Conservation (phyloP, 2,797 vertebrate genomes). For the Thripadectes ignobilis region DNA sequence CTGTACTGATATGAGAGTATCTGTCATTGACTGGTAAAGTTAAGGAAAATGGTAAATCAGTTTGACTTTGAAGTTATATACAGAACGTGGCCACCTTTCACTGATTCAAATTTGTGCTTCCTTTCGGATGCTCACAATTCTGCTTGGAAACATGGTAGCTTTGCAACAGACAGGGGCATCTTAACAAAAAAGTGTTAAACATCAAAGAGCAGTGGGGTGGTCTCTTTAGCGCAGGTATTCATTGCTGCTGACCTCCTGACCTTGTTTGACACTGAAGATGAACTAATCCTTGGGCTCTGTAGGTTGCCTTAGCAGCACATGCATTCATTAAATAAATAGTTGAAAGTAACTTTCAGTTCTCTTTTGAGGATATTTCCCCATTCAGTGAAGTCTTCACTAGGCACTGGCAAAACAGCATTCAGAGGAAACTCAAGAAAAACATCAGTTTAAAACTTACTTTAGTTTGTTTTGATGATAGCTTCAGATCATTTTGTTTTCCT, state of each 20-base stretch:
- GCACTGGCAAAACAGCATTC: background rate
- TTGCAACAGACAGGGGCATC: background rate
- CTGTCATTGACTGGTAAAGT: background rate
- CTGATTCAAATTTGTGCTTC: background rate
- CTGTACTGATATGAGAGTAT: background rate
- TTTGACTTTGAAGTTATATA: background rate
- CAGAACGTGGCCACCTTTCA: fast-evolving
- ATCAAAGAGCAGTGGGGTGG: background rate
- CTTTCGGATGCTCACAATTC: background rate
- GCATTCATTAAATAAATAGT: background rate
- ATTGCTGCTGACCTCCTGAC: background rate
- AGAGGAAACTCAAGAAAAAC: background rate
- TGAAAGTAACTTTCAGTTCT: background rate
- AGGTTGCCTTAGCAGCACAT: background rate
- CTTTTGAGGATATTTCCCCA: background rate
- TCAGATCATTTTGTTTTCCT: background rate
- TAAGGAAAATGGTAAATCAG: background rate
- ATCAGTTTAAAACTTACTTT: background rate
- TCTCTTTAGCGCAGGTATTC: background rate
- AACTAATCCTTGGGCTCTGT: background rate
- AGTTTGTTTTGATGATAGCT: background rate
- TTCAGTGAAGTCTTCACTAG: background rate
- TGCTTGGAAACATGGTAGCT: background rate
- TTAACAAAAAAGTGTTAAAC: background rate
- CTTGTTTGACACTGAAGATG: background rate